Percentiles rank a stretch among this genome's conserved stretches.
Evolutionary conservation across 2,797 vertebrate genomes (phyloP).

Genomic region (Lepilemur ruficaudatus): DNA sequence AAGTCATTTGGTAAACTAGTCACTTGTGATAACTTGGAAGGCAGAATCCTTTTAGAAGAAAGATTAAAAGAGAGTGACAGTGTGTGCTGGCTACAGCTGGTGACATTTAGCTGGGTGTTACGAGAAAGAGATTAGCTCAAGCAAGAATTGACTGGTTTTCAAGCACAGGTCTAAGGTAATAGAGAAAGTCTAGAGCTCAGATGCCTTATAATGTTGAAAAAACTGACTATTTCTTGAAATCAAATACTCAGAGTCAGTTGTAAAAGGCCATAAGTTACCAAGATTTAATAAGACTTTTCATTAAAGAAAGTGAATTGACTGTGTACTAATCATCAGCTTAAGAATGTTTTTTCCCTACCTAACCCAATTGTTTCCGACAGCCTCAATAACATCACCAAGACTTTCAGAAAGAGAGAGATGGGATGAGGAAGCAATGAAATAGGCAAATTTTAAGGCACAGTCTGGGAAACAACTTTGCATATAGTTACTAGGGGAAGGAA

Average conservation of each 20-base stretch:
- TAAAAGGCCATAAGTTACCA: neutral
- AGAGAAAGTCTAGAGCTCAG: neutral
- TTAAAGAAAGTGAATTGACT: neutral
- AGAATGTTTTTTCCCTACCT: neutral
- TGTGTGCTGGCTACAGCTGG: neutral
- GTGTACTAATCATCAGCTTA: neutral
- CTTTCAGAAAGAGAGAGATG: neutral
- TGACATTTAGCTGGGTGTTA: conserved; percentile 10
- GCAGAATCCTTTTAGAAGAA: neutral
- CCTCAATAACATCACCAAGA: neutral
- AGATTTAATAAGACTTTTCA: neutral
- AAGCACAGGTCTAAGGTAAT: conserved; percentile 33
- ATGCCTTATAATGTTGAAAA: neutral
- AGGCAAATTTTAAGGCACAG: neutral
- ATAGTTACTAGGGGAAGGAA: neutral
- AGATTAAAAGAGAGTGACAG: neutral
- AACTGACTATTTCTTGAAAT: neutral
- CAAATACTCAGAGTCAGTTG: neutral
- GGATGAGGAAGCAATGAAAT: neutral
- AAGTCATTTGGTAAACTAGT: neutral
- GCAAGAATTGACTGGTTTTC: conserved; percentile 28
- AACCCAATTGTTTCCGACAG: neutral
- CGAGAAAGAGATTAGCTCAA: conserved; percentile 15
- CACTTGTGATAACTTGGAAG: neutral
- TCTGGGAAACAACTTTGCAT: neutral